Evolutionary conservation across 1,140 invertebrate species (phyloP).

Genomic region (Thrips palmi): DNA sequence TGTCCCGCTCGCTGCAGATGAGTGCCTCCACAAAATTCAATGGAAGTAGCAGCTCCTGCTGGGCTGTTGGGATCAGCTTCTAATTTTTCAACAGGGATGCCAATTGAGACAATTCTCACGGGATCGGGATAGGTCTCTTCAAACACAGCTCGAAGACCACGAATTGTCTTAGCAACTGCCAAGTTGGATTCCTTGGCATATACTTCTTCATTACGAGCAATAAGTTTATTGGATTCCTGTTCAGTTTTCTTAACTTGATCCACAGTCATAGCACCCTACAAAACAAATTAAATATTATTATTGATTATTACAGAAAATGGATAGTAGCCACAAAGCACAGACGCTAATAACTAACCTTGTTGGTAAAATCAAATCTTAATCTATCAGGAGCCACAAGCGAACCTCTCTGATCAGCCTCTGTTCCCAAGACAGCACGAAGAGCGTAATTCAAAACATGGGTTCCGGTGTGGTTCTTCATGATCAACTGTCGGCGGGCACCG

Average conservation of each 20-base stretch:
- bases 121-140: constrained; percentile 99
- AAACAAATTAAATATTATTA: constrained; percentile 5
- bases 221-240: constrained; percentile 54
- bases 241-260: constrained; percentile 78
- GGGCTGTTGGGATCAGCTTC: constrained; percentile 66
- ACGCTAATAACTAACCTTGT: constrained; percentile 53
- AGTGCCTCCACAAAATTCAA: constrained; percentile 98
- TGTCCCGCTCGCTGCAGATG: constrained; percentile 80
- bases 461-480: constrained; percentile 99
- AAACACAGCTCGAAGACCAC: constrained; percentile 93
- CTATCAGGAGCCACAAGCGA: constrained; percentile 96
- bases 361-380: constrained; percentile 92
- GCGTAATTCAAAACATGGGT: constrained; percentile 96
- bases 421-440: constrained; percentile 70
- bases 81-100: constrained; percentile 78
- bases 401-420: constrained; percentile 89
- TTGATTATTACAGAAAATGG: neutral
- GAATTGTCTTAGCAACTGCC: constrained; percentile 72
- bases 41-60: constrained; percentile 65
- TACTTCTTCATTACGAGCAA: constrained; percentile 62
- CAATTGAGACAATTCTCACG: constrained; percentile 89
- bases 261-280: constrained; percentile 56
- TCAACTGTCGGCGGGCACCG: constrained; percentile 53
- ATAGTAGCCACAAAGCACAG: too few relatives aligned
- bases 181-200: constrained; percentile 81